Evolutionary conservation across 1,140 invertebrate genomes (phyloP).

Genomic region (Hyphantria cunea): DNA sequence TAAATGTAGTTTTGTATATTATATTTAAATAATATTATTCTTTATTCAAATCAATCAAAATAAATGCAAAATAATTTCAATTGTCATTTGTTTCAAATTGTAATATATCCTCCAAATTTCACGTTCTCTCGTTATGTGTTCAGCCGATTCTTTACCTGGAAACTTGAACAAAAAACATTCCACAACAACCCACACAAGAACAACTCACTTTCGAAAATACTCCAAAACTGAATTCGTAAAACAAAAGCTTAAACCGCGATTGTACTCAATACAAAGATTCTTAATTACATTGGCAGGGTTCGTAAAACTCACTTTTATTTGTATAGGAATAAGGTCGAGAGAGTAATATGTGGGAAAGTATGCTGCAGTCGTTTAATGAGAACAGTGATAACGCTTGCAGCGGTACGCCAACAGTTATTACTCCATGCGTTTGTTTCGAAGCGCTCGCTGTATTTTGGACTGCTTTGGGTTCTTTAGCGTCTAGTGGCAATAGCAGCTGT

Average conservation of each 20-base stretch:
- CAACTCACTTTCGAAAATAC: slow-evolving; percentile 13
- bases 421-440: background rate
- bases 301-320: slow-evolving; percentile 23
- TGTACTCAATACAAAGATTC: slow-evolving; percentile 25
- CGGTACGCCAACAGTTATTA: background rate
- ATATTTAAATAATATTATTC: no score
- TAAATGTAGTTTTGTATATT: no score
- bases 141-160: no score
- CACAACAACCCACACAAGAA: slow-evolving; percentile 4
- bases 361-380: background rate
- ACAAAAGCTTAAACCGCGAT: slow-evolving; percentile 21
- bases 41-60: no score
- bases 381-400: background rate
- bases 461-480: no score
- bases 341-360: background rate
- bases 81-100: no score
- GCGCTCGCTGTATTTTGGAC: no score
- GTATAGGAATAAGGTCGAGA: slow-evolving; percentile 24
- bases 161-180: no score
- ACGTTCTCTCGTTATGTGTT: no score
- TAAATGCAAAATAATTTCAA: no score
- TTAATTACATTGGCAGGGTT: slow-evolving; percentile 20
- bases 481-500: no score
- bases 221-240: slow-evolving; percentile 11
- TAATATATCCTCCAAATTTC: no score